Evolutionary conservation across 2,113 vertebrate species (phyloP), one percentile per base, ranked within the genome.

Genomic region (Eolophus roseicapilla): DNA sequence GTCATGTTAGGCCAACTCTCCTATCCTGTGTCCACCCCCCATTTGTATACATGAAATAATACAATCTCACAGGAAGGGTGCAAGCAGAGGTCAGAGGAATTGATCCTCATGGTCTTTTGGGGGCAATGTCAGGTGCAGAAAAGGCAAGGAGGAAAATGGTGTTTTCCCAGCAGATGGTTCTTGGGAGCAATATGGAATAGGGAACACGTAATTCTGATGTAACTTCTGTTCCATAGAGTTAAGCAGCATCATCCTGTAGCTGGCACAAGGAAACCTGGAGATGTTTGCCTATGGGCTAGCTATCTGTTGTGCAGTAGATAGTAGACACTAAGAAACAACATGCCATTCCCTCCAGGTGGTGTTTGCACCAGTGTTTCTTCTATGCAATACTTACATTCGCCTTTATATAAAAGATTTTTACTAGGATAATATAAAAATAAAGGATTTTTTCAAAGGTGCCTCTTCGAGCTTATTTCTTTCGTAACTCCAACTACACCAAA

Each of bases 341-440:
- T 97, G 97, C 97, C 96, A 98, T 98, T 98, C 97, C 97, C 97
- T 95, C 94, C 92, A 62, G 94, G 96, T 97, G 97, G 96, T 96
- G 85, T 97, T 97, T 93, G 95, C 95, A 97, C 95, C 97, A 96
- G 97, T 98, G 95, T 98, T 98, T 93, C 96, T 98, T 98, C 98
- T 98, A 98, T 98, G 98, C 98, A 98, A 97, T 97, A 97, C 96
- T 96, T 98, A 98, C 96, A 98, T 97, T 98, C 97, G 94, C 96
- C 98, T 98, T 98, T 98, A 98, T 98, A 98, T 94, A 97, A 97
- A 98, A 97, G 92, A 98, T 98, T 98, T 98, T 98, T 98, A 98
- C 98, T 96, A 98, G 97, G 97, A 97, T 98, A 90, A 98, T 97
- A 98, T 90, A 97, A 95, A 98, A 98, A 98, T 98, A 98, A 98